Conservation (phyloP, 2,113 vertebrate species). For the Phodopus roborovskii region DNA sequence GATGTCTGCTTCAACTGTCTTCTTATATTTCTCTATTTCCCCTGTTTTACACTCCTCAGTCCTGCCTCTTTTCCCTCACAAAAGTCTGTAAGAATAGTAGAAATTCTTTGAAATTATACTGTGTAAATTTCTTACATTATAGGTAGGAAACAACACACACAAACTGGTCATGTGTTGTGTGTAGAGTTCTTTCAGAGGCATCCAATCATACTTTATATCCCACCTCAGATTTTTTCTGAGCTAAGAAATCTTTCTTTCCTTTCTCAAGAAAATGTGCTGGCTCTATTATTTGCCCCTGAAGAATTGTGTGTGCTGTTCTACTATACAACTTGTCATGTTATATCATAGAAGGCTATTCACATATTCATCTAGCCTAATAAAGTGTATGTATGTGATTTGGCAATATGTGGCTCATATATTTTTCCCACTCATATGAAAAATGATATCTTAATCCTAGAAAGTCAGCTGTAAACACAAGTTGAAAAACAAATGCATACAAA, state of each 20-base stretch:
- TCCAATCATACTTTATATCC: neutral
- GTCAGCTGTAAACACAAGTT: neutral
- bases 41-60: neutral
- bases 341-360: neutral
- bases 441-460: constrained; percentile 9
- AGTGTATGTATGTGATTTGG: neutral
- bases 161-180: neutral
- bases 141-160: neutral
- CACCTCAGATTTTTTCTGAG: neutral
- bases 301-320: neutral
- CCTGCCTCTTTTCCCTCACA: neutral
- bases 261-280: neutral
- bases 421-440: neutral
- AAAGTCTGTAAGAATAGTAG: neutral
- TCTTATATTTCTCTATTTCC: neutral
- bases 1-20: neutral
- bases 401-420: neutral
- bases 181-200: neutral
- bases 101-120: constrained; percentile 6
- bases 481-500: neutral
- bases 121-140: constrained; percentile 7
- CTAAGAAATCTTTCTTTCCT: constrained; percentile 2
- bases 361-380: neutral
- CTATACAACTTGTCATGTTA: neutral
- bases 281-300: neutral